Conservation (phyloP, 2,888 invertebrate genomes). For the Sarcophaga caerulescens region DNA sequence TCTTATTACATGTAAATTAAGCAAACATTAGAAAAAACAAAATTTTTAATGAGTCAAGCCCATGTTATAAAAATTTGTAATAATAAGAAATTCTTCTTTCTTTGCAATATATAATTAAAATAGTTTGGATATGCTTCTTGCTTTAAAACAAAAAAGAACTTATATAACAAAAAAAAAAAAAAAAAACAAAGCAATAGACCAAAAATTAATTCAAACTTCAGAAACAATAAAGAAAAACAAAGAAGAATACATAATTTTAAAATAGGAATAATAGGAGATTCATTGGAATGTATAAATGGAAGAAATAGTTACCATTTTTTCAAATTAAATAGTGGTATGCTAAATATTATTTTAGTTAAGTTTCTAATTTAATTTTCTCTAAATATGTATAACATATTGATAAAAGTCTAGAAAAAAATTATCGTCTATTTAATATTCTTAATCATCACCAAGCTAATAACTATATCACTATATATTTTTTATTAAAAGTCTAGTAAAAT, state of each 20-base stretch:
- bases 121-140: too few relatives aligned
- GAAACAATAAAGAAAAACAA: not conserved
- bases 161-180: too few relatives aligned
- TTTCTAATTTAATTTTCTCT: constrained; percentile 2
- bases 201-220: not conserved
- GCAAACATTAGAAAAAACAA: too few relatives aligned
- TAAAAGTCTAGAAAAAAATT: constrained; percentile 34
- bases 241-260: not conserved
- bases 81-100: too few relatives aligned
- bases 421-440: constrained; percentile 32
- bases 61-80: too few relatives aligned
- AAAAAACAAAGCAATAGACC: too few relatives aligned
- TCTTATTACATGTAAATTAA: too few relatives aligned
- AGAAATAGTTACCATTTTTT: not conserved
- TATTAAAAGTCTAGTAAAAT: constrained; percentile 43
- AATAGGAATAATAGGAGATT: constrained; percentile 11
- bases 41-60: too few relatives aligned
- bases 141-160: too few relatives aligned
- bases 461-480: constrained; percentile 62
- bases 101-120: too few relatives aligned
- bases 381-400: constrained; percentile 60
- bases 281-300: constrained; percentile 40
- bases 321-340: constrained; percentile 22
- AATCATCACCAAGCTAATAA: constrained; percentile 40
- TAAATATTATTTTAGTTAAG: not conserved